A percentile compares a stretch with the other conserved stretches of the same genome.
These are phyloP conservation scores for Phyllostomus hastatus DNA, from an alignment of 2,113 vertebrate species.

Conservation along the genomic window DNA sequence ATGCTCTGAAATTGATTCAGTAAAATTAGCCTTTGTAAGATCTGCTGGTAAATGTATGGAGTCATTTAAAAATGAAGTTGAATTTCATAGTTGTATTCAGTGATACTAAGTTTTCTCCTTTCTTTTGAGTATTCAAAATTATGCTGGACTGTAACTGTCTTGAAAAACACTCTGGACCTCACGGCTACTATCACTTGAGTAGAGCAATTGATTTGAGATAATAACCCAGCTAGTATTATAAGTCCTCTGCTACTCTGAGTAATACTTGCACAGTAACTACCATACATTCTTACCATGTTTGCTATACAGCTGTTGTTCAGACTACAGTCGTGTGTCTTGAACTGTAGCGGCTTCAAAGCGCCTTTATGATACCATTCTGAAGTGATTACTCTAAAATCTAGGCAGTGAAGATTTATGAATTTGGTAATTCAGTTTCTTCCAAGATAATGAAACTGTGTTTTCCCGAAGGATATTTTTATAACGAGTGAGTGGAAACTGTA, in stretches of 20 bases:
- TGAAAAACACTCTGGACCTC: constrained; percentile 63
- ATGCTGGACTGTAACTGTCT: constrained; percentile 24
- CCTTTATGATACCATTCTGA: constrained; percentile 54
- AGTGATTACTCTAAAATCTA: constrained; percentile 44
- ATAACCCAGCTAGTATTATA: constrained; percentile 50
- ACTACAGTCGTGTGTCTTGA: constrained; percentile 19
- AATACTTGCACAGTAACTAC: constrained; percentile 30
- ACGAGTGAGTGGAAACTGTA: constrained; percentile 71
- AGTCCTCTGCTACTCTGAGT: constrained; percentile 34
- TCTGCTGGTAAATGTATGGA: constrained; percentile 60
- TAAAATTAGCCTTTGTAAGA: constrained; percentile 63
- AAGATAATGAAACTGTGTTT: constrained; percentile 75
- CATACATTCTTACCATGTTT: constrained; percentile 32
- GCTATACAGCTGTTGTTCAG: constrained; percentile 43
- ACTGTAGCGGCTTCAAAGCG: constrained; percentile 46
- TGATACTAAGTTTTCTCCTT: constrained; percentile 50
- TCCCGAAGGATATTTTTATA: constrained; percentile 75
- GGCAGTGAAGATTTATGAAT: constrained; percentile 68
- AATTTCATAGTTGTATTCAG: constrained; percentile 48
- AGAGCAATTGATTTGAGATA: constrained; percentile 66
- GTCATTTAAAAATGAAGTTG: constrained; percentile 53
- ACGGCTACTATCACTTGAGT: constrained; percentile 43
- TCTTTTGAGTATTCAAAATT: constrained; percentile 44
- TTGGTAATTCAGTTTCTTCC: constrained; percentile 70
- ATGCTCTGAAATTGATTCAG: constrained; percentile 58